Base-by-base conservation (phyloP, 2,113 vertebrate species). In the Mormyrus iriodes region DNA sequence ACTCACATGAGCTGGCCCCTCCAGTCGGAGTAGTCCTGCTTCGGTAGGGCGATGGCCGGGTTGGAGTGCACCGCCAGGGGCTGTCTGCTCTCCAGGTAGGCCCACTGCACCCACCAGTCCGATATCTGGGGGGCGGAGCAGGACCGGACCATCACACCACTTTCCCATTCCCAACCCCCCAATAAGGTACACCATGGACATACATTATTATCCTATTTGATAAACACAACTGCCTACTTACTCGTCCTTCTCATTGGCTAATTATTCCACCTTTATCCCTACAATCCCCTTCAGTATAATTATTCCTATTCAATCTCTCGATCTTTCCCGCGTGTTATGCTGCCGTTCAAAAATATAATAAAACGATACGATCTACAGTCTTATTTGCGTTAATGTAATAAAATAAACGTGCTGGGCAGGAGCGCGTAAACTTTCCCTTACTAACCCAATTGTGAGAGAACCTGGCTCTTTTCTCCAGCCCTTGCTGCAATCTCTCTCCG, bases 11-110 rank as follows among this genome's bases (percentile, higher is more conserved):
- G 92, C 92, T 97, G 96, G 85, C 95, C 96, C 90, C 93, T 95
- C 96, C 96, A 97, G 91, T 96, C 96, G 0, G 94, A 95, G 90
- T 94, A 97, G 89, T 97, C 96, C 79, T 95, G 94, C 88, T 95
- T 93, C n/a, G 97, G 97, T 39, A 97, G 93, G 87, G 96, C 96
- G 53, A 97, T 96, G 88, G 96, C 96, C 0, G 96, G 96, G 92
- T 93, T 97, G 0, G 96, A 97, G 92, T 97, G 97, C 10, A 97
- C 96, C 0, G 96, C 93, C 19, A 97, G 92, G 0, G 97, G 96
- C 91, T 96, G 94, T 21, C 96, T 93, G 91, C 95, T 95, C 91
- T 96, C 96, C 92, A 97, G 90, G 83, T 96, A 97, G 1, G 96
- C 94, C 91, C 94, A 94, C 93, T 97, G 96, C 12, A 96, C 94